Evolutionary conservation across 1,140 invertebrate species (phyloP), one percentile per base, ranked within the genome.

Genomic region (Leptinotarsa undecemlineata): DNA sequence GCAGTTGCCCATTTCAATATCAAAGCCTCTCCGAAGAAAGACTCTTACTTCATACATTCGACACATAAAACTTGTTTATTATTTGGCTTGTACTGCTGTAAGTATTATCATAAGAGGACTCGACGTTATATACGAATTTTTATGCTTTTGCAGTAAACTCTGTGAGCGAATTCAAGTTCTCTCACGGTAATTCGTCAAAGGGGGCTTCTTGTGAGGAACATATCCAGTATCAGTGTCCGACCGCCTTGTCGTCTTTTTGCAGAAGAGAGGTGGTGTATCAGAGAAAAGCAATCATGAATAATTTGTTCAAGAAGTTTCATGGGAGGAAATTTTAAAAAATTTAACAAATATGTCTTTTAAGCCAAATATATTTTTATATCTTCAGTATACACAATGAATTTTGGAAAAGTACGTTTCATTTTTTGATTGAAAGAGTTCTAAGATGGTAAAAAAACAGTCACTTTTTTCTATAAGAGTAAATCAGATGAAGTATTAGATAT

Each of bases 41-140:
- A 80, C 63, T 71, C 86, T 78, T 88, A 85, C 84, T 79, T 87
- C 8, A 90, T 92, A n/a, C 83, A 86, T 76, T 92, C 92, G 0
- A 84, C 82, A 6, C 92, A 93, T 78, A 80, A 81, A 13, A 92
- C 91, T 2, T 93, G 92, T 80, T 90, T 92, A 75, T 86, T 90
- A 6, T 76, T 79, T 13, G 86, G 86, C 62, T 82, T 88, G 14
- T 86, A 86, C 74, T 93, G 92, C 78, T 83, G 92, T 92, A 86
- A 90, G 89, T 88, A 73, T 33, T 48, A 47, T 57, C 17, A 67
- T 67, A 11, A 70, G 48, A 51, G 3, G 5, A 48, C 21, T 75
- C 6, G 21, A 60, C 66, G 70, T 62, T 19, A 47, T 74, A 19
- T 77, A 23, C 1, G 60, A 14, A 75, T 66, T 76, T 69, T 21